These are phyloP conservation scores for Stegastes partitus DNA, from an alignment of 2,113 vertebrate species.

Conservation along the genomic window DNA sequence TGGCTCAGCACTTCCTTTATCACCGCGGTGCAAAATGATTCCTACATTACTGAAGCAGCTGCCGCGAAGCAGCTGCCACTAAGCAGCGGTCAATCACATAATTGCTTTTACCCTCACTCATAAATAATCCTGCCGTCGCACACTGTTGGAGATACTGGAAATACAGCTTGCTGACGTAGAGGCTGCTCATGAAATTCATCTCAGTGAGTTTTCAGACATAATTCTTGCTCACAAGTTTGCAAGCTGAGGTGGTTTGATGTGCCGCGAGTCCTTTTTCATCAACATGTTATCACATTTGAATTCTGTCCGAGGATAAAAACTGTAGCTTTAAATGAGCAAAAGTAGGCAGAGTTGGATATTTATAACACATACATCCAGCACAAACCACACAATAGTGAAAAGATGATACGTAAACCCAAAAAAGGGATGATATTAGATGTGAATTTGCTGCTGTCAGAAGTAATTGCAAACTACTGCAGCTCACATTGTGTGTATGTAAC, in stretches of 20 bases:
- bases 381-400: not conserved
- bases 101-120: slow-evolving; percentile 60
- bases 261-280: not conserved
- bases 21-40: slow-evolving; percentile 50
- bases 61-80: slow-evolving; percentile 43
- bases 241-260: not conserved
- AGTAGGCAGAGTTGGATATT: not conserved
- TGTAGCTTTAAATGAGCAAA: slow-evolving; percentile 9
- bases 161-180: slow-evolving; percentile 26
- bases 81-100: slow-evolving; percentile 64
- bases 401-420: not conserved
- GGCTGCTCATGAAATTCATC: slow-evolving; percentile 13
- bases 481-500: not conserved
- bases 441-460: not conserved
- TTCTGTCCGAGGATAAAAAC: not conserved
- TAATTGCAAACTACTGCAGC: not conserved
- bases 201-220: not conserved
- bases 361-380: not conserved
- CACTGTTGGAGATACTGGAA: slow-evolving; percentile 47
- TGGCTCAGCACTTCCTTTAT: slow-evolving; percentile 48
- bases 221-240: not conserved
- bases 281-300: not conserved
- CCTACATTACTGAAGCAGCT: slow-evolving; percentile 52
- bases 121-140: slow-evolving; percentile 56
- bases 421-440: not conserved